phyloP scores from a whole-genome alignment of 2,888 invertebrate species.

The Pterostichus niger region DNA sequence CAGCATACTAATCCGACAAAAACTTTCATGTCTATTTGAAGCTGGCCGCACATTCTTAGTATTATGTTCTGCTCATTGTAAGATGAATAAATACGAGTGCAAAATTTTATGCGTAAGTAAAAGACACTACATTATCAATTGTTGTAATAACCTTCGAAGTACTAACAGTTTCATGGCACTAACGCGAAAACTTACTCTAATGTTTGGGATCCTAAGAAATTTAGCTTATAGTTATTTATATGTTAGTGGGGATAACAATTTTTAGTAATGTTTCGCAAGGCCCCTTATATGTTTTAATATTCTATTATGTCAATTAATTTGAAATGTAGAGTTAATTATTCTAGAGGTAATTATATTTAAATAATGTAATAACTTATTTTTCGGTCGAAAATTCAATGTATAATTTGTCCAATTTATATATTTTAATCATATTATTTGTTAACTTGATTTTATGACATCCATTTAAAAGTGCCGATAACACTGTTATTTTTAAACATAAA shows the following conservation, averaged over 20 bases:
- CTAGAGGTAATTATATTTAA: no score
- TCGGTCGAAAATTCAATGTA: no score
- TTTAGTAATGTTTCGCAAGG: constrained; percentile 13
- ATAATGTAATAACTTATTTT: no score
- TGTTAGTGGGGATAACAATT: constrained; percentile 15
- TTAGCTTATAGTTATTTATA: background rate
- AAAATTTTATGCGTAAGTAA: background rate
- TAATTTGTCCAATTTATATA: no score
- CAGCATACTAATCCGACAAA: constrained; percentile 21
- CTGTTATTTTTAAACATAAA: no score
- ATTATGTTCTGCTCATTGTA: background rate
- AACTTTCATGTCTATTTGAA: constrained; percentile 3
- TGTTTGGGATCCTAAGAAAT: constrained; percentile 2
- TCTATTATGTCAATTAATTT: no score
- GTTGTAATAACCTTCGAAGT: background rate
- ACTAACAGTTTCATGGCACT: background rate
- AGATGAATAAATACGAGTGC: constrained; percentile 14
- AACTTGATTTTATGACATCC: no score
- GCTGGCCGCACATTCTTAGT: constrained; percentile 7
- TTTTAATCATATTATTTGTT: no score
- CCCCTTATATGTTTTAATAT: no score
- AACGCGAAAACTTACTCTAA: background rate
- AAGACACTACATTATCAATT: background rate
- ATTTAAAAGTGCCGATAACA: no score
- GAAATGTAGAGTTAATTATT: no score